Base-by-base conservation (phyloP, 37 sponge, comb jelly and placozoan species). In the Agelas oroides region DNA sequence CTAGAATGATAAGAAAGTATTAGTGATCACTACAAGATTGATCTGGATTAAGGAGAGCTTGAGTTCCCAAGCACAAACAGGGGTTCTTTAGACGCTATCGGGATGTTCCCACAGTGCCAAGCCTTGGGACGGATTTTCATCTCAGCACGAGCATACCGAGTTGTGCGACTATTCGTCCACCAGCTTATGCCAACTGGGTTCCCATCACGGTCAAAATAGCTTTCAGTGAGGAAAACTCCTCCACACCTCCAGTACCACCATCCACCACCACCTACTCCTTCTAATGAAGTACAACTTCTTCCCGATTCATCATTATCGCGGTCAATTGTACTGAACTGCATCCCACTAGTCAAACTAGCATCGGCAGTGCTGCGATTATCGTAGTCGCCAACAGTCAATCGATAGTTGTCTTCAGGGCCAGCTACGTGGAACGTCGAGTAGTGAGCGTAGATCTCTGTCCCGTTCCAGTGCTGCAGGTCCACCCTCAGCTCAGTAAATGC, bases 111-210 rank as follows among this genome's bases (percentile, higher is more conserved):
- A 65, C 79, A 78, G 36, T 65, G 5, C 79, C 79, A 78, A 21
- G 28, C 5, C 59, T 59, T 70, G n/a, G 86, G 79, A 41, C 86
- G 58, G 0, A 86, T 57, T 53, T 86, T 86, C 71, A 86, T 86
- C n/a, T n/a, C n/a, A n/a, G n/a, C n/a, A n/a, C n/a, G n/a, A n/a
- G n/a, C n/a, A n/a, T n/a, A n/a, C n/a, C n/a, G n/a, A n/a, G n/a
- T 46, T 46, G 46, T 46, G 8, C 3, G 6, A 3, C 46, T 8
- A 46, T 46, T 46, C 46, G 46, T 8, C 46, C 46, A 8, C 46
- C 46, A 46, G 8, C 46, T 3, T 3, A 46, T 8, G 8, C 46
- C 46, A 12, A 46, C 3, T 46, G 46, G 46, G 3, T 12, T 8
- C 8, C 8, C 46, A 8, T 46, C 46, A n/a, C n/a, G n/a, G 46